A percentile compares a stretch with the other conserved stretches of the same genome.
phyloP scores from a whole-genome alignment of 2,888 invertebrate species.

The Noctua janthina region DNA sequence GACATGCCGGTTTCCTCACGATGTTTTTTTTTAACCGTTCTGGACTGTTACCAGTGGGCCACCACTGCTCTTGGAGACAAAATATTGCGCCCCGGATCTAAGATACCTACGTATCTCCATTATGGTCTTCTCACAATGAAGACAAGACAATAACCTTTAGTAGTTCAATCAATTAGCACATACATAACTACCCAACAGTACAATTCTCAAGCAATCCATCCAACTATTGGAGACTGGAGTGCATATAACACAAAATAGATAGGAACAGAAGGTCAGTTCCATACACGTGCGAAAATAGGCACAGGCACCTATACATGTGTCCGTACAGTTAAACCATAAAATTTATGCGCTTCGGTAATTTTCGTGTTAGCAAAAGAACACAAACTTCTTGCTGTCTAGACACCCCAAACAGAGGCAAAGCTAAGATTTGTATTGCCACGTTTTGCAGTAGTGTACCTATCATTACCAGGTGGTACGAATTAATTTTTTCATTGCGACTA shows the following conservation, averaged over 20 bases:
- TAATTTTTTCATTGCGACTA: too few relatives aligned
- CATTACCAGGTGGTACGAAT: not conserved
- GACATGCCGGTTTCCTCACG: too few relatives aligned
- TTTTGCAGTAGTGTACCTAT: not conserved
- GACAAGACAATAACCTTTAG: not conserved
- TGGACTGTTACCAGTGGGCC: too few relatives aligned
- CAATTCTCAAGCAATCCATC: constrained; percentile 11
- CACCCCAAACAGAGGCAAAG: not conserved
- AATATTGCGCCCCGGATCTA: not conserved
- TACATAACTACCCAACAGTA: not conserved
- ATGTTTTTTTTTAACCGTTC: too few relatives aligned
- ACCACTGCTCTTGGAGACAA: too few relatives aligned
- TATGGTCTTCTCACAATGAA: not conserved
- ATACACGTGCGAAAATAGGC: not conserved
- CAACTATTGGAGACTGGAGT: constrained; percentile 3
- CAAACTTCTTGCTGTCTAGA: not conserved
- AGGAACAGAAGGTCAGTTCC: not conserved
- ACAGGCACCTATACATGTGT: too few relatives aligned
- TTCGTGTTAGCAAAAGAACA: not conserved
- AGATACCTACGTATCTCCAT: not conserved
- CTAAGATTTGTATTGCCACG: not conserved
- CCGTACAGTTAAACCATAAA: not conserved
- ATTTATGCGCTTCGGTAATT: not conserved
- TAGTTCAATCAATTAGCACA: constrained; percentile 15
- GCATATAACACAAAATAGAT: not conserved